Base-by-base conservation (phyloP, 2,797 vertebrate species). In the Alouatta caraya region DNA sequence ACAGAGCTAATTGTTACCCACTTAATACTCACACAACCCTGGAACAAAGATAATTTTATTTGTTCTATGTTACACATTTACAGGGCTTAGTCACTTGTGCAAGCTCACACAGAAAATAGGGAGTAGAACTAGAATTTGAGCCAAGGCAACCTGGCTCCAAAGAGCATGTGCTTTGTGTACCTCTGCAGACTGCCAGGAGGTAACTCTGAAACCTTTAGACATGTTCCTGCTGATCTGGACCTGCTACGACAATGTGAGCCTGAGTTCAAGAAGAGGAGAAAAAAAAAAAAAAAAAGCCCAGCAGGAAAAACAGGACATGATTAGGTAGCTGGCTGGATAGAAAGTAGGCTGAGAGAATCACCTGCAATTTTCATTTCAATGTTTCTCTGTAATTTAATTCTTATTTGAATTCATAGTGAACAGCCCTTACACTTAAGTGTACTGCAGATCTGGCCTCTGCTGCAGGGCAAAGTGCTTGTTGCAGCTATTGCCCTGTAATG, bases 381-480 rank as follows among this genome's bases (percentile, higher is more conserved):
- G 67, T 85, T 95, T 91, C 90, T 94, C 90, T 83, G 26, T 91
- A 86, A 89, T 92, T 93, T 96, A 92, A 95, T 97, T 89, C 79
- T 97, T 75, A 86, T 88, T 94, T 96, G 95, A 96, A 97, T 96
- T 95, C 83, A 96, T 1, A 78, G 59, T 61, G 80, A 88, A 93
- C 37, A 95, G 73, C 17, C 39, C 44, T 81, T 84, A 42, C 10
- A 88, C 59, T 22, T 78, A n/a, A 80, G 15, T 81, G 48, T 6
- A 22, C 79, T 72, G 8, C 15, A 30, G 28, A 73, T 57, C 72
- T 17, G 50, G 55, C 57, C 50, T 95, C 80, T 75, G 50, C 14
- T 28, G 1, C 72, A 42, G 24, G 10, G 7, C n/a, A 26, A 81
- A 94, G 61, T 90, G 30, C 22, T 86, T 81, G 11, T 37, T 78